These are phyloP conservation scores for Cartodere bifasciata DNA, from an alignment of 2,888 invertebrate genomes.

Conservation along the genomic window DNA sequence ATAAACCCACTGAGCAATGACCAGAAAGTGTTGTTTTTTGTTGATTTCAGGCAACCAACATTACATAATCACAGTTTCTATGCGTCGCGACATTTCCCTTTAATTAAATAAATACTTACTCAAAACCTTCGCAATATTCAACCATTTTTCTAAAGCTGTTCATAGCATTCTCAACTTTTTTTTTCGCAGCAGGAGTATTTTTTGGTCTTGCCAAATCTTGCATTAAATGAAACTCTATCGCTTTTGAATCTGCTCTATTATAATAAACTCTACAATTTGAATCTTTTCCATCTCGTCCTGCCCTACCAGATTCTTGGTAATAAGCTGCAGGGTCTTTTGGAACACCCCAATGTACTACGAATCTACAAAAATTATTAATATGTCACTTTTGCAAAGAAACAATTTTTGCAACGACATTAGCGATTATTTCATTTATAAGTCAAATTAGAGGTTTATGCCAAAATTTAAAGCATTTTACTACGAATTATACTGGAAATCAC, in stretches of 20 bases:
- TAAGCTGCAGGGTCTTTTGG: constrained; percentile 92
- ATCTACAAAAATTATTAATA: constrained; percentile 53
- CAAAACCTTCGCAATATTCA: constrained; percentile 69
- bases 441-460: too few relatives aligned
- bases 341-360: constrained; percentile 93
- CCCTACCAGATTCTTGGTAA: constrained; percentile 93
- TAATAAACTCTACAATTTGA: constrained; percentile 91
- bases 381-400: too few relatives aligned
- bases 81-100: too few relatives aligned
- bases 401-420: too few relatives aligned
- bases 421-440: too few relatives aligned
- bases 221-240: constrained; percentile 66
- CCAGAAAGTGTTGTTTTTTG: too few relatives aligned
- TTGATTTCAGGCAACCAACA: too few relatives aligned
- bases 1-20: too few relatives aligned
- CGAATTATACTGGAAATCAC: too few relatives aligned
- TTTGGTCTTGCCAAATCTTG: constrained; percentile 52
- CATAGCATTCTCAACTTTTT: constrained; percentile 49
- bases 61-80: too few relatives aligned
- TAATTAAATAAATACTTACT: constrained; percentile 44
- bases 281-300: constrained; percentile 85
- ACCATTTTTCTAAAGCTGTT: constrained; percentile 76
- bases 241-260: constrained; percentile 64
- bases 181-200: constrained; percentile 33
- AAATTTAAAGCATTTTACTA: too few relatives aligned